phyloP scores from a whole-genome alignment of 2,888 invertebrate genomes.

The Nomada ferruginata region DNA sequence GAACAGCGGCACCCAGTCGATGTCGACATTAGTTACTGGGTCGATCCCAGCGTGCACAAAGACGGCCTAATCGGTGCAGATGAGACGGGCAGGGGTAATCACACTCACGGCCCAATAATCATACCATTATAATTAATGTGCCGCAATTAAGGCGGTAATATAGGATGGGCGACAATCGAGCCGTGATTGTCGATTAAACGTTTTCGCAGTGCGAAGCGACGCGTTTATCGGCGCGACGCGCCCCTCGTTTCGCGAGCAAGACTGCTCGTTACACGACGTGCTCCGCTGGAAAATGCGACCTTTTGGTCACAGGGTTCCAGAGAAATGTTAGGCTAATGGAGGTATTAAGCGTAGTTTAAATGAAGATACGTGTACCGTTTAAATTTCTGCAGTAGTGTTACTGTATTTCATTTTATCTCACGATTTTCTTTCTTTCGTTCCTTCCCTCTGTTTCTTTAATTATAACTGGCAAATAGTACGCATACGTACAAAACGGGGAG shows the following conservation, averaged over 20 bases:
- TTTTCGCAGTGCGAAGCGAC: conserved; percentile 64
- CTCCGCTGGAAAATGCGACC: conserved; percentile 36
- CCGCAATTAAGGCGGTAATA: conserved; percentile 75
- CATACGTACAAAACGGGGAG: too few species aligned
- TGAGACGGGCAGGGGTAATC: conserved; percentile 71
- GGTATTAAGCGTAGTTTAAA: conserved; percentile 11
- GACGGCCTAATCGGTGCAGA: conserved; percentile 71
- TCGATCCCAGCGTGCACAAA: conserved; percentile 61
- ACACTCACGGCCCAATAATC: conserved; percentile 73
- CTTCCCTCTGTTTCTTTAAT: neutral
- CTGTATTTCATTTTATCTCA: too few species aligned
- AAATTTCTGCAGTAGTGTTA: neutral
- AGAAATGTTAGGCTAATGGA: conserved; percentile 23
- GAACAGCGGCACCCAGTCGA: conserved; percentile 17
- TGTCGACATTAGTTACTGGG: conserved; percentile 49
- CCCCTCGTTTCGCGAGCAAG: conserved; percentile 26
- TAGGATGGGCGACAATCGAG: conserved; percentile 71
- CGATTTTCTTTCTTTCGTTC: neutral
- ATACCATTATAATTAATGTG: conserved; percentile 77
- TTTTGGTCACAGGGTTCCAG: conserved; percentile 20
- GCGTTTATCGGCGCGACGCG: conserved; percentile 44
- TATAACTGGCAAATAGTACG: neutral
- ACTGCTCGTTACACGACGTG: conserved; percentile 29
- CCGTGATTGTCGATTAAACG: conserved; percentile 76
- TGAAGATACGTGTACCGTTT: neutral